phyloP scores from a whole-genome alignment of 64 coral and sea anemone genomes.

The Catalaphyllia jardinei region DNA sequence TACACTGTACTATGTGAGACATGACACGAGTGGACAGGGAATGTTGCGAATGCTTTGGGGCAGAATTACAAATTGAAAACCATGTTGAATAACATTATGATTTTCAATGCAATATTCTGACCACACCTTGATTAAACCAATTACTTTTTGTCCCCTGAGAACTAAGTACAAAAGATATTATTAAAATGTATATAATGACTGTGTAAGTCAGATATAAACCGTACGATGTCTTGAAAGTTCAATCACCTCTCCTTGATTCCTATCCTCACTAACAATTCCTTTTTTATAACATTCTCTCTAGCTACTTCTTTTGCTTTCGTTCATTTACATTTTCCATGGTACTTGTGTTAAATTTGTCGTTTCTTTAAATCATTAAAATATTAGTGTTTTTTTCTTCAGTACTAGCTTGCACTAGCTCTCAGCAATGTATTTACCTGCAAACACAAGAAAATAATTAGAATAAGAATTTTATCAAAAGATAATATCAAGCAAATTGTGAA shows the following conservation, averaged over 20 bases:
- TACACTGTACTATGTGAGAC: neutral
- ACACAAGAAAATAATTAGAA: neutral
- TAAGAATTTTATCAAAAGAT: neutral
- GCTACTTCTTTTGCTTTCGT: neutral
- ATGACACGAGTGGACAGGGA: no score
- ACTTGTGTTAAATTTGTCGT: slow-evolving; percentile 46
- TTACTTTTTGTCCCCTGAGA: slow-evolving; percentile 17
- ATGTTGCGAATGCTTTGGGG: neutral
- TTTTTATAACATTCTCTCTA: neutral
- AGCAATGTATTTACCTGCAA: slow-evolving; percentile 80
- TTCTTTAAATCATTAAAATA: slow-evolving; percentile 41
- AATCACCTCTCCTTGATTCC: neutral
- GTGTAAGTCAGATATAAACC: slow-evolving; percentile 1
- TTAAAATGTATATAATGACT: slow-evolving; percentile 23
- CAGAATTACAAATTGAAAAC: neutral
- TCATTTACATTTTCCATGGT: slow-evolving; percentile 42
- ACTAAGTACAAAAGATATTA: slow-evolving; percentile 39
- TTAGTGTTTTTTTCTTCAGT: neutral
- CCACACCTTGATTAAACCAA: slow-evolving; percentile 1
- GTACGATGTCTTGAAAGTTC: neutral
- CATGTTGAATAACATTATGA: neutral
- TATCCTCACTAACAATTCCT: neutral
- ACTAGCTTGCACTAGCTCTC: slow-evolving; percentile 60
- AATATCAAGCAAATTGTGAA: no score
- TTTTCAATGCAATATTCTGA: neutral